phyloP scores from a whole-genome alignment of 2,797 vertebrate species.

The Euphonia xanthogaster region DNA sequence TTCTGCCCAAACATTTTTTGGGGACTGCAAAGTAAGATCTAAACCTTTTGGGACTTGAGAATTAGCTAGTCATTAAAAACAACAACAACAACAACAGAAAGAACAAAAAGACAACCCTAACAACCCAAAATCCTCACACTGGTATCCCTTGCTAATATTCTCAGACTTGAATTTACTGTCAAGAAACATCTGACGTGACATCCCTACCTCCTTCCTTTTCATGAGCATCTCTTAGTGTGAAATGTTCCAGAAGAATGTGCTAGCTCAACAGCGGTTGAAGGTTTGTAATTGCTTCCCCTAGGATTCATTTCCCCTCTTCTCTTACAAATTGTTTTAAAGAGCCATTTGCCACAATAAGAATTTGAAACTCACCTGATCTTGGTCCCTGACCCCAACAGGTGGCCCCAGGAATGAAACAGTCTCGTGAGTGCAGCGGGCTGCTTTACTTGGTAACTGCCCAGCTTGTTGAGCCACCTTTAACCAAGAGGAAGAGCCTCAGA shows the following conservation, averaged over 20 bases:
- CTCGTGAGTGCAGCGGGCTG: constrained; percentile 75
- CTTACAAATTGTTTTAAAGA: constrained; percentile 69
- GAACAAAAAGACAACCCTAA: constrained; percentile 52
- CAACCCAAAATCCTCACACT: constrained; percentile 43
- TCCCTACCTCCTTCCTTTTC: constrained; percentile 45
- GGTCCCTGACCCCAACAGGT: constrained; percentile 76
- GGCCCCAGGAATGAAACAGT: constrained; percentile 76
- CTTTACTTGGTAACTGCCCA: constrained; percentile 77
- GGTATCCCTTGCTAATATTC: not conserved
- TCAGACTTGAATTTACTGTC: not conserved
- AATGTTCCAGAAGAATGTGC: constrained; percentile 1
- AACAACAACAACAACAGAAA: constrained; percentile 54
- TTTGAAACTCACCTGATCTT: constrained; percentile 77
- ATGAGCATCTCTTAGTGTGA: not conserved
- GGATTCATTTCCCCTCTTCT: constrained; percentile 52
- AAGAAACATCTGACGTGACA: not conserved
- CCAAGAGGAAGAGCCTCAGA: constrained; percentile 77
- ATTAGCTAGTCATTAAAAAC: constrained; percentile 56
- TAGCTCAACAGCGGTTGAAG: constrained; percentile 19
- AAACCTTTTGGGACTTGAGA: constrained; percentile 71
- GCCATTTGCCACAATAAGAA: constrained; percentile 75
- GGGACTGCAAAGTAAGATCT: constrained; percentile 79
- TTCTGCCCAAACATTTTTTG: constrained; percentile 59
- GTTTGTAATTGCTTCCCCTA: constrained; percentile 29
- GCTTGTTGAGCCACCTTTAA: constrained; percentile 76